Percentiles rank a stretch among this genome's conserved stretches.
phyloP scores from a whole-genome alignment of 2,113 vertebrate genomes.

The Archilochus colubris region DNA sequence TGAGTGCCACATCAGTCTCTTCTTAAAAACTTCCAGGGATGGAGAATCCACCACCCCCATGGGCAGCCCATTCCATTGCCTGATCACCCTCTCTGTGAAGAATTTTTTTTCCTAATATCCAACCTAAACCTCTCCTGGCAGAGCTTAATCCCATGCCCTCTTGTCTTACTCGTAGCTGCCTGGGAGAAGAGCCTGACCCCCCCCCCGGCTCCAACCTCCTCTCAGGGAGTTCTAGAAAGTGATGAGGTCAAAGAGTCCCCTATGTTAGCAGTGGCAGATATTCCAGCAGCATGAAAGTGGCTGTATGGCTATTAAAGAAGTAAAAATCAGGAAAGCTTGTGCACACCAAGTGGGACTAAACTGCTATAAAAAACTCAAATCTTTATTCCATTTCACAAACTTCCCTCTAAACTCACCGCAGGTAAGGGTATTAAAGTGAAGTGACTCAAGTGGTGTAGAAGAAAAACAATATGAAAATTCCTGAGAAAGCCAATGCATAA shows the following conservation, averaged over 20 bases:
- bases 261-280: background rate
- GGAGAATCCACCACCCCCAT: too few relatives aligned
- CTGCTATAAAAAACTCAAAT: slow-evolving; percentile 46
- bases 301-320: slow-evolving; percentile 1
- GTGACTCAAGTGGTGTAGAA: background rate
- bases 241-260: background rate
- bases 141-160: too few relatives aligned
- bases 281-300: background rate
- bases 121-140: too few relatives aligned
- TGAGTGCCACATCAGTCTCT: too few relatives aligned
- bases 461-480: slow-evolving; percentile 12
- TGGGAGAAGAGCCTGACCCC: too few relatives aligned
- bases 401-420: background rate
- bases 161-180: too few relatives aligned
- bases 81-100: too few relatives aligned
- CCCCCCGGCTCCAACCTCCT: too few relatives aligned
- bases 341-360: background rate
- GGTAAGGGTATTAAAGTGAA: slow-evolving; percentile 23
- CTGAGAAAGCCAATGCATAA: slow-evolving; percentile 16
- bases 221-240: too few relatives aligned
- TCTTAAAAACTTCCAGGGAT: too few relatives aligned
- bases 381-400: background rate
- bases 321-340: slow-evolving; percentile 9
- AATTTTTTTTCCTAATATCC: too few relatives aligned
- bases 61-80: too few relatives aligned